Conservation (phyloP, 2,888 invertebrate species). For the Tribolium freemani region DNA sequence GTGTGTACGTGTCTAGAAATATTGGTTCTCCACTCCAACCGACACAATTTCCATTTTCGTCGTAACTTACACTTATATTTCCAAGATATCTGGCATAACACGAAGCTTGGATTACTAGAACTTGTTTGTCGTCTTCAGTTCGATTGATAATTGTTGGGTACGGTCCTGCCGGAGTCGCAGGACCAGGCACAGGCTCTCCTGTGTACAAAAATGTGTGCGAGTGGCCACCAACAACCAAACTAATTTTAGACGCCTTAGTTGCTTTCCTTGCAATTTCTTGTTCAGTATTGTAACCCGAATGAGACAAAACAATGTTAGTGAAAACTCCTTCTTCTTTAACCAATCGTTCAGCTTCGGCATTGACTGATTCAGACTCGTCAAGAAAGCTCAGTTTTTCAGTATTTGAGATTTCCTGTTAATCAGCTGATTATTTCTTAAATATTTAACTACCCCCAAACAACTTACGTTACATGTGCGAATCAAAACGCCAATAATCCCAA, state of each 20-base stretch:
- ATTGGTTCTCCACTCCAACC: constrained; percentile 80
- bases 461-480: constrained; percentile 76
- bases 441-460: background rate
- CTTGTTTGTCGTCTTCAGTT: constrained; percentile 69
- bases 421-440: background rate
- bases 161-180: constrained; percentile 71
- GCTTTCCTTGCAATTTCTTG: constrained; percentile 76
- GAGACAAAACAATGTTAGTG: constrained; percentile 86
- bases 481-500: constrained; percentile 86
- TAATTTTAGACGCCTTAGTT: constrained; percentile 74
- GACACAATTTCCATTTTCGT: constrained; percentile 75
- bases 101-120: constrained; percentile 81
- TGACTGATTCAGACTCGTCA: constrained; percentile 78
- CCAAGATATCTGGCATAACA: constrained; percentile 84
- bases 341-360: constrained; percentile 77
- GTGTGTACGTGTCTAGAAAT: constrained; percentile 71
- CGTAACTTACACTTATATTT: constrained; percentile 79
- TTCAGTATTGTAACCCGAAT: constrained; percentile 82
- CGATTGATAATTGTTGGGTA: constrained; percentile 81
- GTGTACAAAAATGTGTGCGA: constrained; percentile 86
- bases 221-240: constrained; percentile 88
- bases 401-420: constrained; percentile 74
- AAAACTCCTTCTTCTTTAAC: constrained; percentile 75
- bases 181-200: constrained; percentile 67
- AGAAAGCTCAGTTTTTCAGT: constrained; percentile 78